Base-by-base conservation (phyloP, 2,888 invertebrate genomes). In the Octodonta nipae region DNA sequence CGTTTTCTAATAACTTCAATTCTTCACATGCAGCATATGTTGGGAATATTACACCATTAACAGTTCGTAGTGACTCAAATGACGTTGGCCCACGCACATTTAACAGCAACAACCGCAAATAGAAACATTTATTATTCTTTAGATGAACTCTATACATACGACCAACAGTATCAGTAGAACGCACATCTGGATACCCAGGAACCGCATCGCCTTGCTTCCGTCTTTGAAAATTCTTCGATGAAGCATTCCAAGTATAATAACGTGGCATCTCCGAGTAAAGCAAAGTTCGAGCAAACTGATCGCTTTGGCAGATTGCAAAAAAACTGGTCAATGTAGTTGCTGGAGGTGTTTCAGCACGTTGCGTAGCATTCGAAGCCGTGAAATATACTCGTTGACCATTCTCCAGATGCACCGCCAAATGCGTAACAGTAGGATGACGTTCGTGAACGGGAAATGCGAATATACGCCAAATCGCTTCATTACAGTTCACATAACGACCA, bases 61-160 rank as follows among this genome's bases (percentile, higher is more conserved):
- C 52, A 35, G 55, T 60, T 51, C 54, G 37, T 27, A 60, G 36
- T 25, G 26, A 2, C 28, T 46, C 40, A 28, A 38, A 44, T 2
- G 54, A 56, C 26, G 50, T 54, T 37, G 56, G 56, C 3, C 55
- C 52, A 29, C 45, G 48, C 7, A 58, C 49, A 35, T 49, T 43
- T 5, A 45, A 36, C 31, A 56, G 35, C 29, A 56, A 29, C 36
- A 56, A 36, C 5, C 52, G 44, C 34, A 56, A 43, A 44, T 47
- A 52, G 37, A 44, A 55, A 31, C 52, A 52, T 41, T 53, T 50
- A 22, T 25, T 17, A 15, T 54, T 38, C 10, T 34, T 52, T 20
- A 50, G 50, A 47, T 51, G 44, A 14, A 54, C 51, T 25, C 48
- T 46, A 32, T 51, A 54, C 2, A 56, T 11, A 11, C 49, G 41